Conservation (phyloP, 92 coral and sea anemone species). For the Meandrina meandrites region DNA sequence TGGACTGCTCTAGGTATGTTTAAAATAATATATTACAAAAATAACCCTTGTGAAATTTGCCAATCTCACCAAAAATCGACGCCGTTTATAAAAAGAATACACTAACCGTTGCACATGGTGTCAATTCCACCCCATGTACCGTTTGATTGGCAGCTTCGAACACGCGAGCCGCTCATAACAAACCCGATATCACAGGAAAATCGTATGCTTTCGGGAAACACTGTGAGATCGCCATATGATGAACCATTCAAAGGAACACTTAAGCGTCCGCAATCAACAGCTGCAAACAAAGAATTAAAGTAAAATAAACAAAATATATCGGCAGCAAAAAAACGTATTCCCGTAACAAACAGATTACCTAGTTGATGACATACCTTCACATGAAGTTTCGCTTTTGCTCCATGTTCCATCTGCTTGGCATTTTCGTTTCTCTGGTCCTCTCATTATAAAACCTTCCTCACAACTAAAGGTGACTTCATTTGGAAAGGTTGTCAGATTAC, state of each 20-base stretch:
- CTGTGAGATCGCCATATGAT: conserved; percentile 40
- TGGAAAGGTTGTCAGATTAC: conserved; percentile 51
- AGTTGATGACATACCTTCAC: conserved; percentile 9
- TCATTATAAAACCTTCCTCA: conserved; percentile 55
- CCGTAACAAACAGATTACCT: background rate
- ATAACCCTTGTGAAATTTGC: too few species aligned
- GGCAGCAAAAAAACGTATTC: background rate
- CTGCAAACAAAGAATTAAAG: conserved; percentile 12
- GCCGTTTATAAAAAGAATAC: background rate
- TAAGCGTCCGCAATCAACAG: conserved; percentile 63
- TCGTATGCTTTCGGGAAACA: conserved; percentile 55
- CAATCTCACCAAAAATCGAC: background rate
- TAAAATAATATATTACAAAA: background rate
- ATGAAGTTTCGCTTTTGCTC: conserved; percentile 48
- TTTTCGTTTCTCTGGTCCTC: conserved; percentile 31
- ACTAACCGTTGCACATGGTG: conserved; percentile 68
- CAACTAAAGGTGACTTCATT: conserved; percentile 51
- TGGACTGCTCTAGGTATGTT: too few species aligned
- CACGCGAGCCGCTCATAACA: conserved; percentile 41
- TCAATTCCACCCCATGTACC: conserved; percentile 63
- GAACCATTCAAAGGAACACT: conserved; percentile 60
- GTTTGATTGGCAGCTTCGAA: conserved; percentile 55
- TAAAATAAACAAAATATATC: background rate
- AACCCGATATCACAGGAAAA: conserved; percentile 67
- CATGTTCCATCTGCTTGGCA: conserved; percentile 52